Conservation (phyloP, 2,888 invertebrate species). For the Cephus sareptanus region DNA sequence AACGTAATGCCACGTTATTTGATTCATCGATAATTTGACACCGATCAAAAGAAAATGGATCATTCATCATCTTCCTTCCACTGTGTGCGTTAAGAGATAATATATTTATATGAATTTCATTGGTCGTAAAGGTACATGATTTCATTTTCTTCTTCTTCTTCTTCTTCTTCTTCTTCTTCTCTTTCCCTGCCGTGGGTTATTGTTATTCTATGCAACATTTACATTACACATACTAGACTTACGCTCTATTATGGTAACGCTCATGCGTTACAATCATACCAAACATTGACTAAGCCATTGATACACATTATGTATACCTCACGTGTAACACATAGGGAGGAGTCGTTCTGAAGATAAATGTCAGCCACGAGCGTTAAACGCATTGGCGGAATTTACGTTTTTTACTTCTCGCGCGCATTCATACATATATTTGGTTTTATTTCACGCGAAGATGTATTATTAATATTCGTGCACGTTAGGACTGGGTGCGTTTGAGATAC, state of each 20-base stretch:
- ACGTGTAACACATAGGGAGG: background rate
- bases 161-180: background rate
- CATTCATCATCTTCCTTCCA: background rate
- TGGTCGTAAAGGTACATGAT: background rate
- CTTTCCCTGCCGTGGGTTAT: background rate
- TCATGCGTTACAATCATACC: background rate
- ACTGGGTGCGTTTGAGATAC: background rate
- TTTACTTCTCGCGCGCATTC: background rate
- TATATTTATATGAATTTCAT: background rate
- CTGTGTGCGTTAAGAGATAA: background rate
- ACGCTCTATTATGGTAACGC: background rate
- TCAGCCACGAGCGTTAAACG: background rate
- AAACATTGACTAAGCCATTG: background rate
- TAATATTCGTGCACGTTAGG: background rate
- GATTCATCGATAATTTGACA: background rate
- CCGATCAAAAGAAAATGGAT: background rate
- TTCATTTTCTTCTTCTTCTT: background rate
- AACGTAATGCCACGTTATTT: background rate
- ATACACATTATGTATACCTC: background rate
- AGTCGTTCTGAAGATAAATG: background rate
- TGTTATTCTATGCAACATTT: background rate
- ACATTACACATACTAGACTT: background rate
- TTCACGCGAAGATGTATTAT: background rate
- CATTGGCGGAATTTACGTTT: background rate
- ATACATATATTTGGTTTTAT: background rate